Base-by-base conservation (phyloP, 1,140 invertebrate genomes). In the Lordiphosa mommai region DNA sequence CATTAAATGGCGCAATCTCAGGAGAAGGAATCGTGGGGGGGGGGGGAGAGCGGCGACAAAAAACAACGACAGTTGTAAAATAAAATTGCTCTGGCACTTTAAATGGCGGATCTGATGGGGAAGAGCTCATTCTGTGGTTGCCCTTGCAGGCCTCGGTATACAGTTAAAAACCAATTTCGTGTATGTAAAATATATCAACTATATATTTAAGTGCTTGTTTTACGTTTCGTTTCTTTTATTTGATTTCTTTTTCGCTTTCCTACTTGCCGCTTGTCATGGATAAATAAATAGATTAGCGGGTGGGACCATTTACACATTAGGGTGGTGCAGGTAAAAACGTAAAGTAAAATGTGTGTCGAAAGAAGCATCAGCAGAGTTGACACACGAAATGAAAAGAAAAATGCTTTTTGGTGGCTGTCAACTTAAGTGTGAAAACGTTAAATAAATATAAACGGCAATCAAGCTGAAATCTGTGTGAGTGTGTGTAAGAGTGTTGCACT, bases 101-200 rank as follows among this genome's bases (percentile, higher is more conserved):
- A 30, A 55, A 48, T 6, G 37, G 9, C n/a, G 8, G 50, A 37
- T 50, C n/a, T n/a, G n/a, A n/a, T 27, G 23, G 63, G 43, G 57
- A 63, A 58, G 63, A 43, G 33, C 14, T 32, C 40, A 23, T 29
- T 40, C 48, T 77, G 72, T 37, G 72, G 61, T 80, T 69, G 48
- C 41, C 51, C 20, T 41, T 30, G 6, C 51, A 49, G 69, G 38
- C 48, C 56, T 60, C 51, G 36, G 27, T 50, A 76, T 82, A 71
- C 76, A 74, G 67, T 82, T 82, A 82, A 82, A 82, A 82, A 84
- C 76, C 77, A 82, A 82, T 82, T 82, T 84, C 76, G 61, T 84
- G 76, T 82, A 84, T 82, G 76, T 84, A 76, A 82, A 76, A 82
- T 82, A 84, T 82, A 84, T 82, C 76, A 84, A 82, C 76, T 82